Conservation (phyloP, 2,888 invertebrate genomes). For the Seira sanloemensis region DNA sequence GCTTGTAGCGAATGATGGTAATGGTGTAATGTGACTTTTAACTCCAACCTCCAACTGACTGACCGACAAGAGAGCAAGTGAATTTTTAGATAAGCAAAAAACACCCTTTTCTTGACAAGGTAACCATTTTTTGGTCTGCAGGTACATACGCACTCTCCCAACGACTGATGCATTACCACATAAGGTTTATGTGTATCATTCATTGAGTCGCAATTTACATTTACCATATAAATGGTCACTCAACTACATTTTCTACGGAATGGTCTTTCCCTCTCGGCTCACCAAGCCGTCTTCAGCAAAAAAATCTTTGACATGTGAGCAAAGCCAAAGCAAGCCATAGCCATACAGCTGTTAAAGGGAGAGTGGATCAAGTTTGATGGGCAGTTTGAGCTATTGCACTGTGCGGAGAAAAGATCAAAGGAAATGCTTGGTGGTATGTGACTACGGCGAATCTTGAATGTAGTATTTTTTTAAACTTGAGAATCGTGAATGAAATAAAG, state of each 20-base stretch:
- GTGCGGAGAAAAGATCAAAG: constrained; percentile 55
- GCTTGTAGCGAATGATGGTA: constrained; percentile 60
- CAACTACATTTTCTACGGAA: constrained; percentile 17
- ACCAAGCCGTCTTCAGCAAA: constrained; percentile 40
- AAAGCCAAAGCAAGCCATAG: constrained; percentile 22
- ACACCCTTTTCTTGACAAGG: constrained; percentile 5
- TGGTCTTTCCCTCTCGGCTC: constrained; percentile 19
- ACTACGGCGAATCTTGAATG: too few relatives aligned
- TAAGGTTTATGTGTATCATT: constrained; percentile 48
- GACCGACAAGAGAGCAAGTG: constrained; percentile 22
- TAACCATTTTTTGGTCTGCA: constrained; percentile 37
- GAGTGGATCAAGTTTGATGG: constrained; percentile 60
- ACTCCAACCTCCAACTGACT: constrained; percentile 50
- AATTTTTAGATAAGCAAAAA: constrained; percentile 5
- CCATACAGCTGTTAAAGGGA: too few relatives aligned
- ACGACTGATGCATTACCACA: constrained; percentile 33
- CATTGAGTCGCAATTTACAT: too few relatives aligned
- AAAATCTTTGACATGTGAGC: constrained; percentile 47
- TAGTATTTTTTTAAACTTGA: too few relatives aligned
- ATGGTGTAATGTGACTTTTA: constrained; percentile 54
- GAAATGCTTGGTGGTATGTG: too few relatives aligned
- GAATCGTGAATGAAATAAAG: too few relatives aligned
- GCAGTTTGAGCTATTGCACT: constrained; percentile 58
- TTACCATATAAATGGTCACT: constrained; percentile 39
- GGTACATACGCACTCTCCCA: too few relatives aligned